Evolutionary conservation across 2,888 invertebrate genomes (phyloP), one percentile per base, ranked within the genome.

Genomic region (Alloscopus bannaensis): DNA sequence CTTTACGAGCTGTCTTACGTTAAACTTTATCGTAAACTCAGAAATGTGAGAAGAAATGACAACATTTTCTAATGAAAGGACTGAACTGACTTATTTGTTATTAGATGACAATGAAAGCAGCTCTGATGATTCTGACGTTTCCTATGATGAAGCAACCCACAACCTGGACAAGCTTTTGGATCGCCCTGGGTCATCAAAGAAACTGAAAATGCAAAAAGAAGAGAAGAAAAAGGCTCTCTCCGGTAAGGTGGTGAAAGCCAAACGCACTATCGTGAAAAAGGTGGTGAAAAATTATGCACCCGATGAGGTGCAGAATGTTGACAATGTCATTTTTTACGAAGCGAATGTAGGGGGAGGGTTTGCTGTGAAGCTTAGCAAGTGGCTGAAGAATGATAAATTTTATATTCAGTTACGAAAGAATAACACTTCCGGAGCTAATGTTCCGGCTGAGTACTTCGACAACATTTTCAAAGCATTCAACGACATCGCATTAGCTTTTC

Each of bases 231-330:
- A n/a, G n/a, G n/a, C n/a, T n/a, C n/a, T n/a, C n/a, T n/a, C n/a
- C n/a, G n/a, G n/a, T n/a, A n/a, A n/a, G n/a, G 28, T 4, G 8
- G 1, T 18, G 2, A 18, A 45, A 18, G n/a, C n/a, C n/a, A 26
- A 64, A n/a, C 18, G 29, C 22, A 57, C 31, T 28, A 1, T 4
- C 26, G 40, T 28, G n/a, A 18, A 68, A 28, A 40, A 28, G 4
- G 42, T 59, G 2, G 24, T 31, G 2, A 55, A 69, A 31, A 47
- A 65, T 47, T 65, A 47, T 47, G 50, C 28, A 3, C 65, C 65
- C 3, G 20, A 11, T 4, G 26, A 29, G 6, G 26, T 52, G 16
- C 3, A 18, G 16, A 18, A 59, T 11, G 31, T n/a, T 6, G 22
- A 52, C 1, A 68, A 68, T 42, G 1, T 20, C 6, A 31, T 68